Evolutionary conservation across 2,797 vertebrate genomes (phyloP).

Genomic region (Hemibagrus guttatus): DNA sequence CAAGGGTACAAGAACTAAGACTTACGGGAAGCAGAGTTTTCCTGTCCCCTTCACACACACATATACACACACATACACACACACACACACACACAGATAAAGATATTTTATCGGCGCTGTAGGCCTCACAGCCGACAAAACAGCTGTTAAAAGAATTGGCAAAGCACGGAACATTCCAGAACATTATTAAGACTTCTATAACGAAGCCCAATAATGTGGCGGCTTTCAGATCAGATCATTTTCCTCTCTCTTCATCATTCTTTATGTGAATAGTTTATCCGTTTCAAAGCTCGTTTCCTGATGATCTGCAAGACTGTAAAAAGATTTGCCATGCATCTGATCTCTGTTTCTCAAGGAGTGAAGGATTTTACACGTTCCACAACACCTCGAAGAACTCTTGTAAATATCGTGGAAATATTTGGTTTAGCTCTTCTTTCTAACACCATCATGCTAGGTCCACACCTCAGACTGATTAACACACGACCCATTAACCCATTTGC

Average conservation of each 20-base stretch:
- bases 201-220: slow-evolving; percentile 61
- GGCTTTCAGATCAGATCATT: slow-evolving; percentile 10
- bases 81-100: slow-evolving; percentile 27
- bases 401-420: slow-evolving; percentile 39
- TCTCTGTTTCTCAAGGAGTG: slow-evolving; percentile 8
- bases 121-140: slow-evolving; percentile 40
- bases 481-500: slow-evolving; percentile 17
- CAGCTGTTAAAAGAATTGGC: slow-evolving; percentile 66
- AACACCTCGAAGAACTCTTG: slow-evolving; percentile 22
- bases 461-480: neutral
- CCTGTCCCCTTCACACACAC: slow-evolving; percentile 7
- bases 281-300: neutral
- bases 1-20: slow-evolving; percentile 12
- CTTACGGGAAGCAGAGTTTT: slow-evolving; percentile 29
- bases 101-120: neutral
- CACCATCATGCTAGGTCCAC: slow-evolving; percentile 32
- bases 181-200: slow-evolving; percentile 55
- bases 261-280: neutral
- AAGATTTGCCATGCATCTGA: neutral
- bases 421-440: slow-evolving; percentile 41
- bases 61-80: slow-evolving; percentile 21
- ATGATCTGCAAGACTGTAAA: neutral
- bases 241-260: slow-evolving; percentile 21
- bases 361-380: slow-evolving; percentile 22
- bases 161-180: slow-evolving; percentile 58